These are phyloP conservation scores for Aphis craccivora DNA, from an alignment of 1,140 invertebrate genomes.

Conservation along the genomic window DNA sequence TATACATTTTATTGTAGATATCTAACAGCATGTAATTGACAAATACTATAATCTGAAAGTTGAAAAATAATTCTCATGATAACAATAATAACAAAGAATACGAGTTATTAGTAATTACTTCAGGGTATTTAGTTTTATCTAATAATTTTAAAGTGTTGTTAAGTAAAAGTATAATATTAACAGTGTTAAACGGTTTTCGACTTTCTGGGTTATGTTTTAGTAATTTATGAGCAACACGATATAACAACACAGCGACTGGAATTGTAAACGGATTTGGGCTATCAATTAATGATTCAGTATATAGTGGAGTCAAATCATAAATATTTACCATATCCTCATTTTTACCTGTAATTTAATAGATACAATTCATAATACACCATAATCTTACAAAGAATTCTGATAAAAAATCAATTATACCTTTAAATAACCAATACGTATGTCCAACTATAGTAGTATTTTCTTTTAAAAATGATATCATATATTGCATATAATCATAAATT, in stretches of 20 bases:
- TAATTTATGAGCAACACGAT: constrained; percentile 83
- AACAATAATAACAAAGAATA: background rate
- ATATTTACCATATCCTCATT: constrained; percentile 91
- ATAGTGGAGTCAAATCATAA: constrained; percentile 89
- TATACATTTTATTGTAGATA: constrained; percentile 73
- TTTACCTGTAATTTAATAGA: constrained; percentile 67
- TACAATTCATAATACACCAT: background rate
- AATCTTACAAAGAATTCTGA: background rate
- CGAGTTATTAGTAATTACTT: constrained; percentile 62
- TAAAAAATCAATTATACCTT: constrained; percentile 68
- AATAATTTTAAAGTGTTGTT: constrained; percentile 77
- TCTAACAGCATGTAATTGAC: constrained; percentile 88
- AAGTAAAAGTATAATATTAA: constrained; percentile 77
- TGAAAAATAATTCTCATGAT: background rate
- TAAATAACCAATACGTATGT: constrained; percentile 96
- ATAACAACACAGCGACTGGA: constrained; percentile 89
- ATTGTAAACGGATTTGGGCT: constrained; percentile 89
- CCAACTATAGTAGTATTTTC: constrained; percentile 92
- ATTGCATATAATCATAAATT: constrained; percentile 89
- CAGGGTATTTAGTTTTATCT: constrained; percentile 79
- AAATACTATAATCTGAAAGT: constrained; percentile 79
- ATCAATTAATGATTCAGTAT: constrained; percentile 68
- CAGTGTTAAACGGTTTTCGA: constrained; percentile 69
- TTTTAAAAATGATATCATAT: constrained; percentile 91
- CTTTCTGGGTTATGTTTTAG: constrained; percentile 69